These are phyloP conservation scores for Cryptomyrus ogoouensis DNA, from an alignment of 2,113 vertebrate genomes.

Conservation along the genomic window DNA sequence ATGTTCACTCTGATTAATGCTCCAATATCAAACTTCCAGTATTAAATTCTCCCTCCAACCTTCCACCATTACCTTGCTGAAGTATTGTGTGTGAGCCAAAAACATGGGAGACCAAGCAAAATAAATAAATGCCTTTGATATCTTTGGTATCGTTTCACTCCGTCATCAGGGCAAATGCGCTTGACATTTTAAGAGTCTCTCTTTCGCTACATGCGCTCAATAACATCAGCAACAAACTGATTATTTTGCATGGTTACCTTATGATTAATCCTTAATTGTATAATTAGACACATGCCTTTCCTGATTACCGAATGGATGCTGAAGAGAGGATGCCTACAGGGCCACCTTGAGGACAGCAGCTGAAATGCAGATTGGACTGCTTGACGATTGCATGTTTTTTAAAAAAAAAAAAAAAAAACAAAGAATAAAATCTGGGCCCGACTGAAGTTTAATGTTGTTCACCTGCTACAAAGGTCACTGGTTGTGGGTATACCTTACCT, in stretches of 20 bases:
- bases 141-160: background rate
- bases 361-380: background rate
- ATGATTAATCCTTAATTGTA: constrained; percentile 4
- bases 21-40: background rate
- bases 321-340: background rate
- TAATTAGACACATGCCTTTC: constrained; percentile 2
- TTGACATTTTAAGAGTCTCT: background rate
- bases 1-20: background rate
- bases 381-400: background rate
- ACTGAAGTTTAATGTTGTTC: background rate
- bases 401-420: background rate
- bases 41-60: background rate
- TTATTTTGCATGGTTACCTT: constrained; percentile 2
- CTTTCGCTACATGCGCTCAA: background rate
- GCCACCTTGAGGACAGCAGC: background rate
- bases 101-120: background rate
- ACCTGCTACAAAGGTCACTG: background rate
- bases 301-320: background rate
- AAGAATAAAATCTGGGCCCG: background rate
- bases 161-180: background rate
- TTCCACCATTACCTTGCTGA: background rate
- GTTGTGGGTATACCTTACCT: background rate
- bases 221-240: background rate
- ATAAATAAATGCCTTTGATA: background rate
- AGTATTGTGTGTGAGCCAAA: background rate